Conservation (phyloP, 2,113 vertebrate genomes). For the Aviceda subcristata region DNA sequence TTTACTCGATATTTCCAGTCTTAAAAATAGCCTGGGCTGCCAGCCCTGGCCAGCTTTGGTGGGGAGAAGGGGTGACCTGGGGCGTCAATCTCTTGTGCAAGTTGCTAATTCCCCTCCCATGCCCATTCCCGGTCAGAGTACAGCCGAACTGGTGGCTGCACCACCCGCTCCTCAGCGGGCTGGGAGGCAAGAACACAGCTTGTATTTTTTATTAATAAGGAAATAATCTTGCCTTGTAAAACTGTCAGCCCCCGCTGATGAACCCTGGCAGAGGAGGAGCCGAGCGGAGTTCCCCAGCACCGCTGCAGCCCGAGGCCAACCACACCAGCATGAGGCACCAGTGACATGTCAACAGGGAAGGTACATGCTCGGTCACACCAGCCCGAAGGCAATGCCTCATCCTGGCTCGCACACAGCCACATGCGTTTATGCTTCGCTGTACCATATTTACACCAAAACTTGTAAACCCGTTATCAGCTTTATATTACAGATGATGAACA, state of each 20-base stretch:
- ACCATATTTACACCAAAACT: background rate
- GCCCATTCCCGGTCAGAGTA: background rate
- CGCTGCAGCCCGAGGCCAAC: fast-evolving
- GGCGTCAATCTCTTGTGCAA: background rate
- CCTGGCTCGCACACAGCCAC: background rate
- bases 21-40: background rate
- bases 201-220: background rate
- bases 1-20: background rate
- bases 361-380: background rate
- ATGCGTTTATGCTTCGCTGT: background rate
- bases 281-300: background rate
- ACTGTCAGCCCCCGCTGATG: background rate
- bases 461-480: background rate
- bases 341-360: background rate
- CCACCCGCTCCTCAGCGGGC: background rate
- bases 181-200: background rate
- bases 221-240: background rate
- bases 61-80: background rate
- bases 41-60: background rate
- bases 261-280: fast-evolving
- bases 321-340: fast-evolving
- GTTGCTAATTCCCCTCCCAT: background rate
- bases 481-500: fast-evolving
- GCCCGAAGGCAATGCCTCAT: background rate
- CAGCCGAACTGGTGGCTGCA: background rate